Base-by-base conservation (phyloP, 2,113 vertebrate genomes). In the Corythornis madagascariensis region DNA sequence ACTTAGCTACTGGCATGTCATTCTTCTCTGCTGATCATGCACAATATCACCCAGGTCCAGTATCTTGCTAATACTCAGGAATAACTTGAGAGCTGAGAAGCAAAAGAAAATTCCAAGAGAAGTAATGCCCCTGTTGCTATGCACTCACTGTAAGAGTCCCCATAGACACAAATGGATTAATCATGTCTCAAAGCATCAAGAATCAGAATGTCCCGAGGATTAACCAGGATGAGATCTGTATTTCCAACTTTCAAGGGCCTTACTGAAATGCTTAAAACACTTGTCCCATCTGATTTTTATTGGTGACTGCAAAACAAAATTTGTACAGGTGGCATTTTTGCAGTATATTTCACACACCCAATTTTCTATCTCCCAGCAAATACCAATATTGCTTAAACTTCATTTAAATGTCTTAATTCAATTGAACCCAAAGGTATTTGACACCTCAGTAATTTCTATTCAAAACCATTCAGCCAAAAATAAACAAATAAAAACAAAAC, bases 401-500 rank as follows among this genome's bases (percentile, higher is more conserved):
- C 89, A 97, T 97, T 94, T 97, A 96, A 97, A 88, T 95, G 94
- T 97, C 96, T 95, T 97, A 97, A 97, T 97, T 96, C 95, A 95
- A 86, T 90, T 96, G 95, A 97, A 97, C 43, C 87, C 95, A 95
- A 83, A 97, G 96, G 96, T 97, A 97, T 97, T 17, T 94, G 96
- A 96, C 89, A 97, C 86, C 60, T 96, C 93, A 93, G 96, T 97
- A 97, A 97, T 96, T 97, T 96, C 96, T 97, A 96, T 89, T 96
- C 96, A 96, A 97, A 97, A 92, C 40, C 95, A 96, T 97, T 95
- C 94, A 95, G 85, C 77, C 94, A 96, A 95, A 95, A 95, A 94
- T 85, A 96, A 88, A 97, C 92, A 97, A 95, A 94, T 83, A 96
- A 94, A 87, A 97, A 4, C 72, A 95, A 96, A 96, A 94, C 25